Evolutionary conservation across 2,888 invertebrate species (phyloP).

Genomic region (Clanis bilineata): DNA sequence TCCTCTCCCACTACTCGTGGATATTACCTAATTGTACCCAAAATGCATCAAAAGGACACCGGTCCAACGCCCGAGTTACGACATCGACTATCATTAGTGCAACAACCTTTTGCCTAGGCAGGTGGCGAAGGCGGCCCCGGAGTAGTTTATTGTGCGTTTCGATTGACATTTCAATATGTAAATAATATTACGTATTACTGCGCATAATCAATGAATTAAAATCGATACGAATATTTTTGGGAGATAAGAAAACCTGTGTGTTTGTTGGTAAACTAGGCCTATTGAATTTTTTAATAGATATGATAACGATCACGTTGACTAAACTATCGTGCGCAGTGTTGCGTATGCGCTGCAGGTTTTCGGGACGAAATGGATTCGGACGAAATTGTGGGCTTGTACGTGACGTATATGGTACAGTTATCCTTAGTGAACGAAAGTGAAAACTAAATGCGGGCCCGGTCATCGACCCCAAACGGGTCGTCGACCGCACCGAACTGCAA

Average conservation of each 20-base stretch:
- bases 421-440: slow-evolving; percentile 82
- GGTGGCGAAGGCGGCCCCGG: slow-evolving; percentile 50
- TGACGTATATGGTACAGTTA: slow-evolving; percentile 79
- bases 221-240: slow-evolving; percentile 3
- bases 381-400: slow-evolving; percentile 59
- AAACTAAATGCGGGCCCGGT: slow-evolving; percentile 78
- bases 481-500: slow-evolving; percentile 80
- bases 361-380: slow-evolving; percentile 49
- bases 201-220: slow-evolving; percentile 16
- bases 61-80: slow-evolving; percentile 67
- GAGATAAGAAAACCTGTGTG: background rate
- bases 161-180: slow-evolving; percentile 57
- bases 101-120: slow-evolving; percentile 67
- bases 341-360: slow-evolving; percentile 56
- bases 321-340: slow-evolving; percentile 30
- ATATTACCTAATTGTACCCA: slow-evolving; percentile 77
- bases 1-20: slow-evolving; percentile 52
- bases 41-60: slow-evolving; percentile 77
- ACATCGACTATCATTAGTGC: slow-evolving; percentile 68
- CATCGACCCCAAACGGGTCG: slow-evolving; percentile 73
- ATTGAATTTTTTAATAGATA: slow-evolving; percentile 3
- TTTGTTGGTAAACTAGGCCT: background rate
- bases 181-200: slow-evolving; percentile 33
- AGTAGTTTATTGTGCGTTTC: slow-evolving; percentile 43
- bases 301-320: slow-evolving; percentile 20